Evolutionary conservation across 2,888 invertebrate genomes (phyloP).

Genomic region (Netelia fuscicornis): DNA sequence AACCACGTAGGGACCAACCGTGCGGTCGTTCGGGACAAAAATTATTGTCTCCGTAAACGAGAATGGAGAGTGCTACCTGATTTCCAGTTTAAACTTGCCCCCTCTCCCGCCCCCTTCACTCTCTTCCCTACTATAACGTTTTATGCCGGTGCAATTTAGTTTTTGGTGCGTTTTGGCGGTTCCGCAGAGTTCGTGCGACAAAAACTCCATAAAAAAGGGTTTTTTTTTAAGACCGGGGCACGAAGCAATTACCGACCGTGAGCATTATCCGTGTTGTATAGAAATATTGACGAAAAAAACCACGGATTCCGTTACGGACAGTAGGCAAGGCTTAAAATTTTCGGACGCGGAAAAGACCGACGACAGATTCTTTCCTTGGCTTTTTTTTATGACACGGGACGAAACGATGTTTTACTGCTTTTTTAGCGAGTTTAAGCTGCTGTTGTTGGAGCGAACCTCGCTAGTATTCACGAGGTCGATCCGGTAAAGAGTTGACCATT

Average conservation of each 20-base stretch:
- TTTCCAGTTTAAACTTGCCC: slow-evolving; percentile 12
- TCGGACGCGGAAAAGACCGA: slow-evolving; percentile 34
- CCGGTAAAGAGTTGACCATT: slow-evolving; percentile 56
- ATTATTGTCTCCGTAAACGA: slow-evolving; percentile 45
- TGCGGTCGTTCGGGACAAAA: slow-evolving; percentile 41
- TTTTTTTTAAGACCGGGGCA: slow-evolving; percentile 42
- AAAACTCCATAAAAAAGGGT: slow-evolving; percentile 72
- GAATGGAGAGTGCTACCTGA: slow-evolving; percentile 25
- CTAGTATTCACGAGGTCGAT: slow-evolving; percentile 21
- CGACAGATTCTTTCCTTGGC: slow-evolving; percentile 1
- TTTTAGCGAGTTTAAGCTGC: slow-evolving; percentile 24
- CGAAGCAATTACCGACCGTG: slow-evolving; percentile 53
- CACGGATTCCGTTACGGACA: slow-evolving; percentile 79
- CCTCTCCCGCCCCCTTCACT: not conserved
- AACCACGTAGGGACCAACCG: slow-evolving; percentile 45
- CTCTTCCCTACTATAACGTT: slow-evolving; percentile 68
- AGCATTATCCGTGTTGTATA: slow-evolving; percentile 54
- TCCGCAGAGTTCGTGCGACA: slow-evolving; percentile 44
- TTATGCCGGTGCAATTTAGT: slow-evolving; percentile 65
- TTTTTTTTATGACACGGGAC: slow-evolving; percentile 62
- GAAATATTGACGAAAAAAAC: slow-evolving; percentile 74
- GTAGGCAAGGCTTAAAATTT: slow-evolving; percentile 77
- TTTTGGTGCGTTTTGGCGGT: slow-evolving; percentile 62
- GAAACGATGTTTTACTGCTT: slow-evolving; percentile 52
- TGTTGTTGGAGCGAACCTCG: not conserved